Conservation (phyloP, 2,113 vertebrate genomes). For the Tachysurus vachellii region DNA sequence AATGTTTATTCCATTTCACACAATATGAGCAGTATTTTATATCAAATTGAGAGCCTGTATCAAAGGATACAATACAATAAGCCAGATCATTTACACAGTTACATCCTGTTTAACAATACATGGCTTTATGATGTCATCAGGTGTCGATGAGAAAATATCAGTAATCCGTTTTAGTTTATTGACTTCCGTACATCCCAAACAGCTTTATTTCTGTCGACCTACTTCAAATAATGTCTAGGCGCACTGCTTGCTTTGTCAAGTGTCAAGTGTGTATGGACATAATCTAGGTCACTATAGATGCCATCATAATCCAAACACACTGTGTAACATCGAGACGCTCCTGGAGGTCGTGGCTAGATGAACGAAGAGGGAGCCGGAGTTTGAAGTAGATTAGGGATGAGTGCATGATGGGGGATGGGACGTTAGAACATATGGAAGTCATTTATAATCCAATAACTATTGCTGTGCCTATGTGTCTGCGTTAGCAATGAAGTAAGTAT, state of each 20-base stretch:
- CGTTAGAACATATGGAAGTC: slow-evolving; percentile 31
- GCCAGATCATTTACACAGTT: neutral
- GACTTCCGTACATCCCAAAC: neutral
- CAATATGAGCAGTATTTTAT: neutral
- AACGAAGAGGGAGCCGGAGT: neutral
- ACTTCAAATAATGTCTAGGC: neutral
- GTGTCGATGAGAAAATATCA: too few species aligned
- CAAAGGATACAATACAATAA: neutral
- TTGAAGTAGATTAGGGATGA: neutral
- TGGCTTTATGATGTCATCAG: neutral
- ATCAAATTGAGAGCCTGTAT: neutral
- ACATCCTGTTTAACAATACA: neutral
- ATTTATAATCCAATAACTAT: slow-evolving; percentile 44
- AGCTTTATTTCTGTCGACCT: neutral
- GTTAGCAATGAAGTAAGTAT: slow-evolving; percentile 18
- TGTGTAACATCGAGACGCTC: neutral
- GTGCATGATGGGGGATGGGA: neutral
- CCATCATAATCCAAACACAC: neutral
- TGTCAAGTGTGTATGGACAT: neutral
- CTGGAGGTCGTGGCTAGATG: neutral
- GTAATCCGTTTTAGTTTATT: neutral
- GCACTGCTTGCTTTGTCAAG: too few species aligned
- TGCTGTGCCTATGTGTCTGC: neutral
- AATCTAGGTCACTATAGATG: neutral
- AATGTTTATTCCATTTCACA: neutral